Evolutionary conservation across 2,888 invertebrate genomes (phyloP), one percentile per base, ranked within the genome.

Genomic region (Caenorhabditis japonica): DNA sequence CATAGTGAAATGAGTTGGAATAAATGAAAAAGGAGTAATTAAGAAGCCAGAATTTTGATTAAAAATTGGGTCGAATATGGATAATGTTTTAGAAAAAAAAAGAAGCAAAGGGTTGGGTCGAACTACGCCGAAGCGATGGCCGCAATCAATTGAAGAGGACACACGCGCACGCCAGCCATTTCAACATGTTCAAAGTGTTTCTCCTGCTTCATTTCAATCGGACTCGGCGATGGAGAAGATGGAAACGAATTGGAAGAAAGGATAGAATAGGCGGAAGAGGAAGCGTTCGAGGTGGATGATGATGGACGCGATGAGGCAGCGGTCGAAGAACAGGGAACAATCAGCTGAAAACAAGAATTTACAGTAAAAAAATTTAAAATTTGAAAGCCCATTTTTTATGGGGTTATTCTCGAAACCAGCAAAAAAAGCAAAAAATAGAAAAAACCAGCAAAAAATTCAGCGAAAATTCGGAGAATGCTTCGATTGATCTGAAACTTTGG

Each of bases 121-220:
- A 58, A 52, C 56, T 81, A 81, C 17, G 80, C 74, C 39, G 76
- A 68, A 25, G 69, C 71, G 39, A 81, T 72, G 36, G 81, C 81
- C 23, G 81, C 81, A 56, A 81, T 81, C 47, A 82, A 60, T 34
- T 79, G 77, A n/a, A 81, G 60, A 2, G 82, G 82, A 61, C 75
- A 61, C n/a, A 82, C 69, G 25, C 81, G 82, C 19, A 78, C 52
- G 13, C 79, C 77, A 13, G n/a, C n/a, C 33, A 27, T 4, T 23
- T 43, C 30, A 21, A 36, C 30, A 1, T 33, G 39, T 33, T 36
- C 30, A 25, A 5, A 38, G 13, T 21, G 36, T 13, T 15, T 49
- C 19, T 13, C 17, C 38, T 21, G 7, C 17, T 17, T 19, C 21
- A 43, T 33, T 19, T 17, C 5, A 10, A 10, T 7, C 5, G 19